Evolutionary conservation across 1,140 invertebrate genomes (phyloP).

Genomic region (Macrobrachium rosenbergii): DNA sequence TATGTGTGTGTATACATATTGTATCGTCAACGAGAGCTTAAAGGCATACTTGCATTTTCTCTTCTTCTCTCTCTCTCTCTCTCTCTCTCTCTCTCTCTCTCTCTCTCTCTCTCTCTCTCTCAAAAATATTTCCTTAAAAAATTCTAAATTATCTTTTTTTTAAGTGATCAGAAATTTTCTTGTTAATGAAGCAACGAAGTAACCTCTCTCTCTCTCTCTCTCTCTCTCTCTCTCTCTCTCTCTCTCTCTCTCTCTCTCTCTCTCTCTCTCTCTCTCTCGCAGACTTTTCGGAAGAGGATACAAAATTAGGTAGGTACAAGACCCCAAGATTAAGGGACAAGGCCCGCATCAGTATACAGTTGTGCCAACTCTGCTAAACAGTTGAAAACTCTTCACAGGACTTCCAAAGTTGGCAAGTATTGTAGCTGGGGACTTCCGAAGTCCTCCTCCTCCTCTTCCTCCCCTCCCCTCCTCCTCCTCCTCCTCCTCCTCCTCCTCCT

Average conservation of each 20-base stretch:
- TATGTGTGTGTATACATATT: too few relatives aligned
- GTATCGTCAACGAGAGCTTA: too few relatives aligned
- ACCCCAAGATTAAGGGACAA: not conserved
- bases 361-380: not conserved
- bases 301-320: not conserved
- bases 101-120: too few relatives aligned
- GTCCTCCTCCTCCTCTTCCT: not conserved
- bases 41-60: not conserved
- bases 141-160: not conserved
- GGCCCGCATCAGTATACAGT: too few relatives aligned
- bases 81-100: slow-evolving; percentile 1
- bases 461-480: not conserved
- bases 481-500: not conserved
- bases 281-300: not conserved
- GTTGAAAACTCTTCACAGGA: not conserved
- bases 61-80: not conserved
- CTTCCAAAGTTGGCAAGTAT: not conserved
- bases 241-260: not conserved
- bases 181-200: too few relatives aligned
- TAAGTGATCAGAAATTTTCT: not conserved
- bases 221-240: not conserved
- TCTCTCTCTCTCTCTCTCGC: slow-evolving; percentile 7
- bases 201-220: not conserved
- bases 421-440: not conserved
- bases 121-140: not conserved